These are phyloP conservation scores for Carettochelys insculpta DNA, from an alignment of 2,113 vertebrate species.

Conservation along the genomic window DNA sequence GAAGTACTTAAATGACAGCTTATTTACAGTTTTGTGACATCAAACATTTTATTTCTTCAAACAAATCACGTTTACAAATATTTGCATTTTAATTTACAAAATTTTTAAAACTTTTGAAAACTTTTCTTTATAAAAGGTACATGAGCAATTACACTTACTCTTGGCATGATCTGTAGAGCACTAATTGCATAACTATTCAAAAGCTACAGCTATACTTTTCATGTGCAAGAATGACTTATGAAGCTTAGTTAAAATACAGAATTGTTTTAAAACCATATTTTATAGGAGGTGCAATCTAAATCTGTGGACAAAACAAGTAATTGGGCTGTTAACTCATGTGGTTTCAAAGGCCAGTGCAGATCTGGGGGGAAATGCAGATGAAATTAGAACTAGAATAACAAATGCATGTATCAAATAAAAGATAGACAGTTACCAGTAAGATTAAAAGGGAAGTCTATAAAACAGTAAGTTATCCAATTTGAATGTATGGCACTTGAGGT, in stretches of 20 bases:
- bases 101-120: slow-evolving; percentile 26
- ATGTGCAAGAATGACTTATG: slow-evolving; percentile 3
- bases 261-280: background rate
- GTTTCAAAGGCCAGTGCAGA: fast-evolving
- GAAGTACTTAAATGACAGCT: no score
- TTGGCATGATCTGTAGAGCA: background rate
- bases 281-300: background rate
- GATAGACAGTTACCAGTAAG: background rate
- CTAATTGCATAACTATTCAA: background rate
- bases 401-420: background rate
- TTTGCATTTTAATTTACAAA: slow-evolving; percentile 56
- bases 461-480: background rate
- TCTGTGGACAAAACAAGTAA: background rate
- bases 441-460: background rate
- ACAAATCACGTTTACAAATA: slow-evolving; percentile 62
- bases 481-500: background rate
- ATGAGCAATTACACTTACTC: background rate
- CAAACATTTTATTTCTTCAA: slow-evolving; percentile 53
- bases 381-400: background rate
- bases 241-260: background rate
- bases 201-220: slow-evolving; percentile 2
- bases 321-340: fast-evolving
- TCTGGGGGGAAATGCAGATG: fast-evolving
- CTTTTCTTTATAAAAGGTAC: slow-evolving; percentile 57
- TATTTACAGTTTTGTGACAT: background rate